Evolutionary conservation across 2,888 invertebrate genomes (phyloP), one percentile per base, ranked within the genome.

Genomic region (Micropterix aruncella): DNA sequence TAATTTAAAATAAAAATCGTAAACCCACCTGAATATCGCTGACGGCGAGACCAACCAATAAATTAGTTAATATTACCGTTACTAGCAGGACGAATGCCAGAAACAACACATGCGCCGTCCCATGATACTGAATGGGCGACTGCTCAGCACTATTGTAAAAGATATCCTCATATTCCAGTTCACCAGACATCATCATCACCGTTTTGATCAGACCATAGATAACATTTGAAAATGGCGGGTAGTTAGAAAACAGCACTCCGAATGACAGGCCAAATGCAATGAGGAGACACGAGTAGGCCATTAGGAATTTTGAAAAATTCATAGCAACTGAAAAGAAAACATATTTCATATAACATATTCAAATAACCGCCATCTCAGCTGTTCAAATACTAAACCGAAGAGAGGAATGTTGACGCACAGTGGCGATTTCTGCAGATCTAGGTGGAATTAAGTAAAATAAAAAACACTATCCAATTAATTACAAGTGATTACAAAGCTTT

Each of bases 171-270:
- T 84, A 87, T 58, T 88, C 88, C 41, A 89, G 59, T 60, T 90
- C 89, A 0, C 89, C 89, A 0, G 87, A 83, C 88, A 90, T 87
- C 89, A 90, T 89, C 54, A 88, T 83, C 12, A 89, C 76, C 0
- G 86, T 84, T 63, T 89, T 88, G 1, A 89, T 63, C 1, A 88
- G 56, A 1, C 77, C 74, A 43, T 75, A 71, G 1, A 75, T 66
- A 2, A 85, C 70, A 51, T 79, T 75, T 46, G 63, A 57, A 57
- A 86, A 87, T 0, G 87, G 75, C 18, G 78, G 74, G 56, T 85
- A 83, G 54, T 83, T 82, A 40, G 82, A 79, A 56, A 89, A 87
- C 3, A 90, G 63, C 2, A 90, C 84, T n/a, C 81, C 81, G 52
- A 90, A 89, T 46, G 84, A 83, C 16, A 90, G 60, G 0, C 84